Evolutionary conservation across 2,888 invertebrate genomes (phyloP).

Genomic region (Pheosia gnoma): DNA sequence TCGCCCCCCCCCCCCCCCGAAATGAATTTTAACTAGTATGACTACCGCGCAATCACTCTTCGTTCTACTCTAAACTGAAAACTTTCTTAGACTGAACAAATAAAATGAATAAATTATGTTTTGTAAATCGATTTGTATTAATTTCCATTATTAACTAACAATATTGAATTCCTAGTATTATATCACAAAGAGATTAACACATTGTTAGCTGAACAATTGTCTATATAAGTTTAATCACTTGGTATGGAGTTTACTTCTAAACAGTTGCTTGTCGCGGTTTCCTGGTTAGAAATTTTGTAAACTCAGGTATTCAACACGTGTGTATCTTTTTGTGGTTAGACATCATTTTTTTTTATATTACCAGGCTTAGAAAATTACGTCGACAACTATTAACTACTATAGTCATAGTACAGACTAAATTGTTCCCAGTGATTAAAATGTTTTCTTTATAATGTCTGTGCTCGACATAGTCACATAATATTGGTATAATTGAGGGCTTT

Average conservation of each 20-base stretch:
- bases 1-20: no score
- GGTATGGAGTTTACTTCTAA: no score
- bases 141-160: conserved; percentile 9
- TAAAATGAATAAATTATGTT: conserved; percentile 10
- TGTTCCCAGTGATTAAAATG: conserved; percentile 25
- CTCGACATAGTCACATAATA: no score
- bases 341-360: no score
- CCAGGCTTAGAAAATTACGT: neutral
- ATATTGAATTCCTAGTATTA: neutral
- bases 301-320: no score
- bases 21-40: no score
- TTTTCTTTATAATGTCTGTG: conserved; percentile 3
- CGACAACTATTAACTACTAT: no score
- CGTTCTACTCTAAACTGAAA: conserved; percentile 12
- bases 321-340: no score
- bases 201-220: neutral
- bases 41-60: neutral
- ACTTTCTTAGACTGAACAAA: conserved; percentile 26
- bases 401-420: conserved; percentile 13
- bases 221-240: no score
- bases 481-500: no score
- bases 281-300: no score
- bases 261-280: no score
- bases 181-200: neutral
- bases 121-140: conserved; percentile 3